phyloP scores from a whole-genome alignment of 2,888 invertebrate species.

The Spodoptera picta region DNA sequence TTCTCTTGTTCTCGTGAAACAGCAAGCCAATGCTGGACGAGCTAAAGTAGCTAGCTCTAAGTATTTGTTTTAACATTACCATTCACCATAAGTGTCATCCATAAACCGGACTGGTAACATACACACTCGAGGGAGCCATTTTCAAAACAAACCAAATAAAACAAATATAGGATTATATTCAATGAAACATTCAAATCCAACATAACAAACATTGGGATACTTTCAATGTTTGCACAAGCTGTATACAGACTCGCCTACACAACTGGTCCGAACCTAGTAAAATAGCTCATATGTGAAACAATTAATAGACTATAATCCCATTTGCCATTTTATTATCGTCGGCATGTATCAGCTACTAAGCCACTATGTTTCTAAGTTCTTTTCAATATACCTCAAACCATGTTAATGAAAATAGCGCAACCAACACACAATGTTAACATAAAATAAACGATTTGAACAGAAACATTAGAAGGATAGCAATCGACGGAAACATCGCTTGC shows the following conservation, averaged over 20 bases:
- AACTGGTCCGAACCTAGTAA: constrained; percentile 60
- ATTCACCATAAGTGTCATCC: background rate
- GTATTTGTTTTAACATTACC: no score
- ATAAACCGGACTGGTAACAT: constrained; percentile 4
- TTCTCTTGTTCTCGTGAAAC: no score
- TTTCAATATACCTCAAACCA: constrained; percentile 80
- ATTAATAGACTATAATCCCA: constrained; percentile 82
- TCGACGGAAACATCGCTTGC: constrained; percentile 51
- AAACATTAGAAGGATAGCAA: constrained; percentile 55
- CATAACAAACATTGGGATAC: constrained; percentile 77
- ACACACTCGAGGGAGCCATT: constrained; percentile 52
- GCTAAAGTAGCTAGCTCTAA: no score
- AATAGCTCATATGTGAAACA: constrained; percentile 68
- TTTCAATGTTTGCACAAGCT: constrained; percentile 75
- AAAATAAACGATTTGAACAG: constrained; percentile 60
- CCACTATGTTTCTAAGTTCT: constrained; percentile 79
- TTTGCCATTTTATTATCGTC: constrained; percentile 74
- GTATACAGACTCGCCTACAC: constrained; percentile 69
- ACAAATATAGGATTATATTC: constrained; percentile 89
- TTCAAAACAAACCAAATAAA: constrained; percentile 84
- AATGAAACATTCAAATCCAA: constrained; percentile 87
- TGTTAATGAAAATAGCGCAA: constrained; percentile 82
- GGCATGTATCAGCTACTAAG: constrained; percentile 75
- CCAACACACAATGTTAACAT: constrained; percentile 80
- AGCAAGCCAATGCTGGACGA: no score